Evolutionary conservation across 1,140 invertebrate species (phyloP), one percentile per base, ranked within the genome.

Genomic region (Arctopsyche grandis): DNA sequence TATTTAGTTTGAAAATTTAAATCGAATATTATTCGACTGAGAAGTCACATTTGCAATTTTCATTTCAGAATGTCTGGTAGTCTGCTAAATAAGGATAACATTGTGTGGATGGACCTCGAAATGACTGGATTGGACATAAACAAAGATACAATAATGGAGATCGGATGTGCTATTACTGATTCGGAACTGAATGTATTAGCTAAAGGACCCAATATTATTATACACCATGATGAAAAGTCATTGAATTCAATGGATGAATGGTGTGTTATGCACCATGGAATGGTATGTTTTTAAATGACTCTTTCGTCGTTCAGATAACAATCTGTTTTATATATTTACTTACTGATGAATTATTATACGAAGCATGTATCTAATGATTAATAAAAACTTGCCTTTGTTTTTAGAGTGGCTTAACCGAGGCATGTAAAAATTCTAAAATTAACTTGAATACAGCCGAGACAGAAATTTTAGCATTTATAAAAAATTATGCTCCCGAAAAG

Each of bases 121-220:
- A 95, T 96, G 94, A 94, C 93, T 12, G 90, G 90, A 0, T 86
- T 99, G 12, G 90, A 98, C 86, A 84, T 94, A 66, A 89, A 93
- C 0, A 93, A 89, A 78, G 93, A 96, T 85, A 90, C 92, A 78
- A 95, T 99, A 29, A 85, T 99, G 81, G 97, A 99, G 90, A 91
- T 97, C 79, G 94, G 96, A 0, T 96, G 95, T 85, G 84, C 98
- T 43, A 89, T 99, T 26, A 98, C 97, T 0, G 95, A 98, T 87
- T 88, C 88, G 14, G 84, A 97, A 70, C 87, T 98, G 5, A 93
- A 96, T 83, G 87, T 96, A 5, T 86, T 97, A 48, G 94, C 93
- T 14, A 91, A 95, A 85, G 92, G 93, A 63, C 93, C 94, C 5
- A 89, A 93, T 84, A 85, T 97, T n/a, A 88, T 97, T 1, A 94